These are phyloP conservation scores for Pocota personata DNA, from an alignment of 2,888 invertebrate species.

Conservation along the genomic window DNA sequence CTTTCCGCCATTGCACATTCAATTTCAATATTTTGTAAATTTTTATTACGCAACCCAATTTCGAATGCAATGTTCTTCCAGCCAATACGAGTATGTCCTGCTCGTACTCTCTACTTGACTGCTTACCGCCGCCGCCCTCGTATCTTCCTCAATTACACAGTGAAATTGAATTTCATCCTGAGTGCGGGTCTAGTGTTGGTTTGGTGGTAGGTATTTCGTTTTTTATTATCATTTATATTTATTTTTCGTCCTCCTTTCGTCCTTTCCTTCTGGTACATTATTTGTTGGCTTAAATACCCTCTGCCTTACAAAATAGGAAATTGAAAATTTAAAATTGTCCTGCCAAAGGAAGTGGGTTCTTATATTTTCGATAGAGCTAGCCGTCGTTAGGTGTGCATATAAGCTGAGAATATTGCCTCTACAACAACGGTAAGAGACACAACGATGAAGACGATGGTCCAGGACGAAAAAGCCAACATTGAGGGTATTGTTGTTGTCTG, in stretches of 20 bases:
- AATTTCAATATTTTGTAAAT: slow-evolving; percentile 71
- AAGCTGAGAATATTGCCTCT: slow-evolving; percentile 9
- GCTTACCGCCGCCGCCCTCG: not conserved
- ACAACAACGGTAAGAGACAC: not conserved
- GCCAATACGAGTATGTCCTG: slow-evolving; percentile 21
- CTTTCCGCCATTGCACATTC: slow-evolving; percentile 64
- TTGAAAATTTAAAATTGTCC: slow-evolving; percentile 70
- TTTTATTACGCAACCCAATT: slow-evolving; percentile 63
- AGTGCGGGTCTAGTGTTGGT: slow-evolving; percentile 57
- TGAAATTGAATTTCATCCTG: slow-evolving; percentile 69
- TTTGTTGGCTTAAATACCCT: slow-evolving; percentile 40
- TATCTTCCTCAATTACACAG: slow-evolving; percentile 64
- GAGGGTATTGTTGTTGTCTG: not conserved
- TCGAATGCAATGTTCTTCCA: slow-evolving; percentile 52
- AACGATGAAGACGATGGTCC: not conserved
- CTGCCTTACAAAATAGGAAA: slow-evolving; percentile 58
- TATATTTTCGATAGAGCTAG: slow-evolving; percentile 27
- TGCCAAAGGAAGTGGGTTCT: slow-evolving; percentile 47
- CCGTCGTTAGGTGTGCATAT: slow-evolving; percentile 13
- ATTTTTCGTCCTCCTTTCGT: slow-evolving; percentile 30
- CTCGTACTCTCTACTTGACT: not conserved
- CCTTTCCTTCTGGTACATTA: slow-evolving; percentile 7
- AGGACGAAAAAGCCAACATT: slow-evolving; percentile 9
- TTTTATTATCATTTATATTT: slow-evolving; percentile 64
- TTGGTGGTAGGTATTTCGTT: slow-evolving; percentile 45